Evolutionary conservation across 2,888 invertebrate genomes (phyloP).

Genomic region (Dryobota labecula): DNA sequence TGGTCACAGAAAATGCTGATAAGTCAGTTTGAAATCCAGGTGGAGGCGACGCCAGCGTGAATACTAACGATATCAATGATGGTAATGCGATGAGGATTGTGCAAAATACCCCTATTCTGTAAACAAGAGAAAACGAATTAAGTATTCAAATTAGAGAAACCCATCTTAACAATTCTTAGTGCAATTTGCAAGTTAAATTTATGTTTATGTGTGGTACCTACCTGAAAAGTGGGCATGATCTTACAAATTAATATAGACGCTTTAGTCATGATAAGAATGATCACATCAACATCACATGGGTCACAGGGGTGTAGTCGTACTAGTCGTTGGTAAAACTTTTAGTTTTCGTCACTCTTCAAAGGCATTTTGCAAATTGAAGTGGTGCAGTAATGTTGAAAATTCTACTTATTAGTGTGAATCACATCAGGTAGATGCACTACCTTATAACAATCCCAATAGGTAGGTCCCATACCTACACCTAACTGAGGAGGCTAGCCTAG

Average conservation of each 20-base stretch:
- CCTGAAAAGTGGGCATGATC: conserved; percentile 23
- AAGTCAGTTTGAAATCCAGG: conserved; percentile 89
- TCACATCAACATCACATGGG: not conserved
- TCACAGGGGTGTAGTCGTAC: not conserved
- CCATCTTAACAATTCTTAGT: conserved; percentile 25
- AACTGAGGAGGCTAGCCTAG: not conserved
- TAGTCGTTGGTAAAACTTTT: not conserved
- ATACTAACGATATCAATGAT: conserved; percentile 89
- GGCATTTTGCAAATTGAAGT: not conserved
- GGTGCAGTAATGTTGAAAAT: not conserved
- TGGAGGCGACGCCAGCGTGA: conserved; percentile 91
- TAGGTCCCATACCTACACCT: not conserved
- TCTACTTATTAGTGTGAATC: not conserved
- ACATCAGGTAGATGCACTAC: not conserved
- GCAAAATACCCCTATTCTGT: conserved; percentile 81
- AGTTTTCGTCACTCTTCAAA: not conserved
- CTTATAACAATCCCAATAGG: not conserved
- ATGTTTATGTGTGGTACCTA: not conserved
- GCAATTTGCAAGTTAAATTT: conserved; percentile 41
- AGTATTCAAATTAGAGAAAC: conserved; percentile 54
- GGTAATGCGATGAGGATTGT: conserved; percentile 87
- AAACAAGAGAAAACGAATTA: conserved; percentile 56
- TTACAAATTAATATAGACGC: not conserved
- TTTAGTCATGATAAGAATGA: too few species aligned
- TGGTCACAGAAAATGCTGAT: conserved; percentile 80